Conservation (phyloP, 1,140 invertebrate genomes). For the Hypsibius dujardini region DNA sequence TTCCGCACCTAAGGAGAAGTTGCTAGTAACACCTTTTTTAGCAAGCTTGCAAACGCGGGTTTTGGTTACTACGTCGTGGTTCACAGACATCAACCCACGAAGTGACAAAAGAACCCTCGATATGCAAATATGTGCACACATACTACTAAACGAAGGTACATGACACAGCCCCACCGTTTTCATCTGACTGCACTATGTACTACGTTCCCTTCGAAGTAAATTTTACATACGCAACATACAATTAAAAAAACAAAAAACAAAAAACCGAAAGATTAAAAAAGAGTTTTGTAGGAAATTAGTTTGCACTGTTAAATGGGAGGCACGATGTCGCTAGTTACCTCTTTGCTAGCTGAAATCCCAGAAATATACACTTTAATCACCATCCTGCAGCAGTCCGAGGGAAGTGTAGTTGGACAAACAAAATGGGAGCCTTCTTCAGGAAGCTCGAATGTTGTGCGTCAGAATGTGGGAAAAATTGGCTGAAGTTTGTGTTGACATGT, state of each 20-base stretch:
- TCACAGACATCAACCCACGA: no score
- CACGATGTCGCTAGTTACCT: constrained; percentile 42
- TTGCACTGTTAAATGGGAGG: neutral
- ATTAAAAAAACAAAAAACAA: neutral
- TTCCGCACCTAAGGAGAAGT: constrained; percentile 58
- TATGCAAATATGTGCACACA: no score
- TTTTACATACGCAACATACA: neutral
- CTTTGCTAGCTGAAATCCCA: constrained; percentile 72
- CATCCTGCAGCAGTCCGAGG: constrained; percentile 37
- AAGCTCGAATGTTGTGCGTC: no score
- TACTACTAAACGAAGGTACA: neutral
- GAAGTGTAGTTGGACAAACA: no score
- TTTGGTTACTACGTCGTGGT: neutral
- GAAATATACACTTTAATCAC: constrained; percentile 72
- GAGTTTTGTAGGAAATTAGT: neutral
- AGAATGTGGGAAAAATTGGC: no score
- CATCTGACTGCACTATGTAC: neutral
- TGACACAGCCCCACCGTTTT: neutral
- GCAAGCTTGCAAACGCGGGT: neutral
- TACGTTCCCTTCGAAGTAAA: neutral
- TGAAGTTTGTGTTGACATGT: no score
- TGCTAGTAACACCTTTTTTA: neutral
- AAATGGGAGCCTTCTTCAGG: no score
- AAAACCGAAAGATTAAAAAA: neutral
- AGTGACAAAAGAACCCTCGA: no score